These are phyloP conservation scores for Anorthoa munda DNA, from an alignment of 2,888 invertebrate genomes.

Conservation along the genomic window DNA sequence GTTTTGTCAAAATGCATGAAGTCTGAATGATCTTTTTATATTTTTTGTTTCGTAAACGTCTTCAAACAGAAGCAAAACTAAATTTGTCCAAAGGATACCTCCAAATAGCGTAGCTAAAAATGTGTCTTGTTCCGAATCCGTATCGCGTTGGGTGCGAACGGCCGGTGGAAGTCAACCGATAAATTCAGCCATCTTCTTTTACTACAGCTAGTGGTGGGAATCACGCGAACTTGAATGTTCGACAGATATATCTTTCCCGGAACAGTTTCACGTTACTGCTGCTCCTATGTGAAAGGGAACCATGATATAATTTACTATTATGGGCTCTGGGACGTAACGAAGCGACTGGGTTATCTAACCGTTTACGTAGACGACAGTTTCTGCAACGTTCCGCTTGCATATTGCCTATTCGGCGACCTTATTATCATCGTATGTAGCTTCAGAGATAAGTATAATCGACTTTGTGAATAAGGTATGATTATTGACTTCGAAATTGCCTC, in stretches of 20 bases:
- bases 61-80: conserved; percentile 31
- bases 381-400: conserved; percentile 49
- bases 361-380: conserved; percentile 33
- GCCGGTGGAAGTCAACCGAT: conserved; percentile 39
- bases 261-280: conserved; percentile 49
- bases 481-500: conserved; percentile 8
- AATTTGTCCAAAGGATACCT: conserved; percentile 36
- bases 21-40: background rate
- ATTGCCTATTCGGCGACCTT: conserved; percentile 44
- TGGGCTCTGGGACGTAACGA: conserved; percentile 46
- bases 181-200: conserved; percentile 57
- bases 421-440: conserved; percentile 26
- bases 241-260: conserved; percentile 51
- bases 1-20: background rate
- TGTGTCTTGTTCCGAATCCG: conserved; percentile 53
- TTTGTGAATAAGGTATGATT: conserved; percentile 27
- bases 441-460: conserved; percentile 40
- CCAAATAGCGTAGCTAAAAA: conserved; percentile 53
- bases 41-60: background rate
- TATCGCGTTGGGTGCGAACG: conserved; percentile 42
- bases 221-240: conserved; percentile 57
- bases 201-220: conserved; percentile 49
- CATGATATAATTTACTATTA: conserved; percentile 54
- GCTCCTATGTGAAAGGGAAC: conserved; percentile 47
- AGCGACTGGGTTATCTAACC: conserved; percentile 54